phyloP scores from a whole-genome alignment of 2,113 vertebrate genomes.

The Dolichallabes microphthalmus region DNA sequence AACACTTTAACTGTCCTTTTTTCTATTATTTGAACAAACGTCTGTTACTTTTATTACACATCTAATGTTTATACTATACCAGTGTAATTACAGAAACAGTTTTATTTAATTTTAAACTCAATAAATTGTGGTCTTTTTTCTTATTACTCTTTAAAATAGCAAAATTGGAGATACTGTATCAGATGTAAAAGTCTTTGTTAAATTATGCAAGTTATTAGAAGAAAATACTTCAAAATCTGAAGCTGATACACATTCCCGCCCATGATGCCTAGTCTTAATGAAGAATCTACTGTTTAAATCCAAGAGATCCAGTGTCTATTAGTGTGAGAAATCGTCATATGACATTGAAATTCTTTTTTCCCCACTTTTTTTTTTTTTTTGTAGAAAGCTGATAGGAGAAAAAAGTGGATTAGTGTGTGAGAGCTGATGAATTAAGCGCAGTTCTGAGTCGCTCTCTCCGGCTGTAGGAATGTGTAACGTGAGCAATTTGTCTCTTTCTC shows the following conservation, averaged over 20 bases:
- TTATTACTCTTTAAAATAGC: not conserved
- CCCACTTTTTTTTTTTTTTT: not conserved
- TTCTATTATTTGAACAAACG: not conserved
- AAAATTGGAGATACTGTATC: not conserved
- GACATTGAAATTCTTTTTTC: too few species aligned
- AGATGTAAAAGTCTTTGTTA: not conserved
- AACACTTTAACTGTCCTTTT: not conserved
- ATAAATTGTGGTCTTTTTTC: not conserved
- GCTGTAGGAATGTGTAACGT: constrained; percentile 28
- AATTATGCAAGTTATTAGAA: not conserved
- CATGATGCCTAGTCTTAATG: not conserved
- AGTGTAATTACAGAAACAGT: not conserved
- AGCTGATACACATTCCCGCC: not conserved
- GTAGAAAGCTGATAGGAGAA: constrained; percentile 12
- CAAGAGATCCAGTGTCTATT: not conserved
- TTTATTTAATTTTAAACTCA: not conserved
- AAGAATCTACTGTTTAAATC: not conserved
- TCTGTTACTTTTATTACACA: not conserved
- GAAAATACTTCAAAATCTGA: not conserved
- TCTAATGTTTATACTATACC: not conserved
- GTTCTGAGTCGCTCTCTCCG: not conserved
- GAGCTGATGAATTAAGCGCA: constrained; percentile 10
- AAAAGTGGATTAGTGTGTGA: constrained; percentile 12
- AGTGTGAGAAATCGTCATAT: not conserved
- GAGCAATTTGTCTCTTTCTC: constrained; percentile 35